Base-by-base conservation (phyloP, 2,888 invertebrate species). In the Drymonia ruficornis region DNA sequence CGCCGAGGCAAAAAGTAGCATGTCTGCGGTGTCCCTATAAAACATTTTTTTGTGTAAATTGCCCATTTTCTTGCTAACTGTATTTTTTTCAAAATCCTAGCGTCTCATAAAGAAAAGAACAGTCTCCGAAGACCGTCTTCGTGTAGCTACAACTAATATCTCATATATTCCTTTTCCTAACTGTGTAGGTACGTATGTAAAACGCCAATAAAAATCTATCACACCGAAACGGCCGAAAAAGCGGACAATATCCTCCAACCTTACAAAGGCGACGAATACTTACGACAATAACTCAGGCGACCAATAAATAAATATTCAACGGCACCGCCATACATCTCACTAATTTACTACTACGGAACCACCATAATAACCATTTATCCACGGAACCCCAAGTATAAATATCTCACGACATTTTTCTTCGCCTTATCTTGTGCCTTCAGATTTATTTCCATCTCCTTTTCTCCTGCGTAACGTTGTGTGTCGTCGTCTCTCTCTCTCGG, bases 331-430 rank as follows among this genome's bases (percentile, higher is more conserved):
- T 91, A 90, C 79, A 86, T 91, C 91, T 90, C 83, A 91, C 91
- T 91, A 91, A 91, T 91, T 91, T 90, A 91, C 84, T 85, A 81
- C 84, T 78, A 75, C 84, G 78, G 83, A 80, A 85, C 88, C 89
- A 45, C 90, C 81, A 84, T 89, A 89, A 89, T 87, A 89, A 87
- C 89, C 85, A 90, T 91, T 86, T 87, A 88, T 91, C 80, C 81
- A 74, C 53, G 67, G 78, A 68, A 76, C 83, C 86, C 87, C 68
- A 77, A 73, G 83, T 80, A 87, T 87, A 89, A 88, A 90, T 89
- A 91, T 89, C 87, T 80, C 66, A 81, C 78, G 90, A 90, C 91
- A 91, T 92, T 92, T 91, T 92, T 91, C 91, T 89, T 86, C 71
- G 80, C 81, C 86, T 91, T 92, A 92, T 92, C 91, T 90, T 51